Percentiles rank a stretch among this genome's conserved stretches.
These are phyloP conservation scores for Psylliodes chrysocephalus DNA, from an alignment of 2,888 invertebrate species.

Conservation along the genomic window DNA sequence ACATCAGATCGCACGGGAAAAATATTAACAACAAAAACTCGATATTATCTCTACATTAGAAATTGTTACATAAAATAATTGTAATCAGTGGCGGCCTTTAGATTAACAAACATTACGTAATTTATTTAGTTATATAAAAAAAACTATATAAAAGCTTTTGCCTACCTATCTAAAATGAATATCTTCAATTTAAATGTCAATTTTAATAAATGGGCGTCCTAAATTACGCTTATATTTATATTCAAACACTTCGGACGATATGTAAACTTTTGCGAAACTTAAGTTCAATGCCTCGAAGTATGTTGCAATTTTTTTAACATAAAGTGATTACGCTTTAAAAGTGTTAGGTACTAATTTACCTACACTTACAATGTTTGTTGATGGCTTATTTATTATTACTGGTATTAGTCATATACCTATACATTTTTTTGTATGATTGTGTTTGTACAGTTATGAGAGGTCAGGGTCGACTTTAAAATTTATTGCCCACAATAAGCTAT, in stretches of 20 bases:
- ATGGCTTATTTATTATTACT: neutral
- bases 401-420: neutral
- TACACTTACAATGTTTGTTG: neutral
- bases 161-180: conserved; percentile 14
- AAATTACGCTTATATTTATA: conserved; percentile 18
- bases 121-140: neutral
- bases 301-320: conserved; percentile 6
- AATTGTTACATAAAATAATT: no score
- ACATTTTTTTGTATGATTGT: neutral
- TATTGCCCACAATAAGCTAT: no score
- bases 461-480: neutral
- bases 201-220: conserved; percentile 24
- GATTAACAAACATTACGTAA: neutral
- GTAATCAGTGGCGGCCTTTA: no score
- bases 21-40: no score
- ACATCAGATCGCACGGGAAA: no score
- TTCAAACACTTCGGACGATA: conserved; percentile 3
- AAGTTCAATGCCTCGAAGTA: conserved; percentile 16
- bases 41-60: no score
- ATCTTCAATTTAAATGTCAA: conserved; percentile 19
- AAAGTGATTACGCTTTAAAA: conserved; percentile 10
- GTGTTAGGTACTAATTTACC: conserved; percentile 1
- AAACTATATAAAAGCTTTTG: neutral
- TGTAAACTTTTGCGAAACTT: conserved; percentile 18
- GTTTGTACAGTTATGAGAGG: neutral